phyloP scores from a whole-genome alignment of 2,113 vertebrate genomes.

The Ploceus nigricollis region DNA sequence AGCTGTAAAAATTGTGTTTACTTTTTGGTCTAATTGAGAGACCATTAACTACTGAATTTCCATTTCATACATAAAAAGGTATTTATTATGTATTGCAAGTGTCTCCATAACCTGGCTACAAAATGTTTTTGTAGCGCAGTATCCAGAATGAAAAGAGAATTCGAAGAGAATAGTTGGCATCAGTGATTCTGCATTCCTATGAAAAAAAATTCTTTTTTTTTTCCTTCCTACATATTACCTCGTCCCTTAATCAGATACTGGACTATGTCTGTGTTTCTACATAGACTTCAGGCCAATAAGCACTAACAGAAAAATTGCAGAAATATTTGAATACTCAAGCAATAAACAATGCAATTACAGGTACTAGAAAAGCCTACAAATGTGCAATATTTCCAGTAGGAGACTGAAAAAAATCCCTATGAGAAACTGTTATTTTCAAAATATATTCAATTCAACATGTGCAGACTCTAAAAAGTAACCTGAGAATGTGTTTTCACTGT shows the following conservation, averaged over 20 bases:
- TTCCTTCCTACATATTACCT: not conserved
- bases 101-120: not conserved
- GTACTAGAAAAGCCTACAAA: not conserved
- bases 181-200: not conserved
- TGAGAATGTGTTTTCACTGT: not conserved
- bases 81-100: not conserved
- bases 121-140: not conserved
- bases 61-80: not conserved
- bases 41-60: not conserved
- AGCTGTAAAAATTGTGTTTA: not conserved
- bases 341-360: not conserved
- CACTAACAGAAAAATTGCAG: not conserved
- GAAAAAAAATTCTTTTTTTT: not conserved
- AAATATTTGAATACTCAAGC: not conserved
- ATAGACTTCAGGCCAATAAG: not conserved
- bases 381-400: fast-evolving
- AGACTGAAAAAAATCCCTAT: not conserved
- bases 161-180: not conserved
- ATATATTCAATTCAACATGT: not conserved
- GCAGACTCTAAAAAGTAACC: not conserved
- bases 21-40: not conserved
- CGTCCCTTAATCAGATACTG: not conserved
- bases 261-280: not conserved
- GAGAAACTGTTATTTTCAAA: not conserved
- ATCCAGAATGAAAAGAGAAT: not conserved